These are phyloP conservation scores for Alaudala cheleensis DNA, from an alignment of 2,113 vertebrate species.

Conservation along the genomic window DNA sequence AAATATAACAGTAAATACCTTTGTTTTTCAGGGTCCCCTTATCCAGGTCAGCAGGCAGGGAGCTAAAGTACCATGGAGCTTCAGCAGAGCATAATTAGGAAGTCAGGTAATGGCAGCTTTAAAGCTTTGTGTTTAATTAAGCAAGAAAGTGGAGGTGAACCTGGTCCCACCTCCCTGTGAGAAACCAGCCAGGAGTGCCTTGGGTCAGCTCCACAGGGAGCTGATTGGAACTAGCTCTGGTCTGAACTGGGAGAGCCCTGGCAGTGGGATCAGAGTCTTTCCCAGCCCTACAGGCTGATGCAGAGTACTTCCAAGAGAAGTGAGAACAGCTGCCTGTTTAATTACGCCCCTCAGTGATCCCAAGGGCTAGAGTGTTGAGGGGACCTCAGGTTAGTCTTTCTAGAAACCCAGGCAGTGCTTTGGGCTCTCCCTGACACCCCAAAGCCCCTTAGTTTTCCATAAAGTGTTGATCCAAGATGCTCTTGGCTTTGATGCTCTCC, in stretches of 20 bases:
- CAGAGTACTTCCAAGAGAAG: neutral
- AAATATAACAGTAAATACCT: constrained; percentile 44
- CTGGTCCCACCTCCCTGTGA: neutral
- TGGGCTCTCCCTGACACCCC: neutral
- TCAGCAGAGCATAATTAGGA: neutral
- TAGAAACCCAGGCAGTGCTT: neutral
- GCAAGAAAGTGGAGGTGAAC: neutral
- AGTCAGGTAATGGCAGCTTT: neutral
- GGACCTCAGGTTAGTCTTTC: neutral
- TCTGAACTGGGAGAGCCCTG: neutral
- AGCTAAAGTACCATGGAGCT: neutral
- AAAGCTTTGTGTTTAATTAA: neutral
- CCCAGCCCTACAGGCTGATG: neutral
- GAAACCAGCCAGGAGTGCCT: neutral
- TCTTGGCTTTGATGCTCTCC: neutral
- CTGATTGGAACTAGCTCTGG: neutral
- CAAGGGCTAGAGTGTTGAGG: neutral
- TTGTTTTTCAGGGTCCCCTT: neutral
- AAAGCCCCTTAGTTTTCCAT: neutral
- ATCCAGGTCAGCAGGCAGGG: neutral
- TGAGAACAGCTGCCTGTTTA: neutral
- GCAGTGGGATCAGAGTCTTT: neutral
- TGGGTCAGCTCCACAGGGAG: neutral
- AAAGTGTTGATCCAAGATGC: neutral
- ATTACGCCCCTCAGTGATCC: neutral